phyloP scores from a whole-genome alignment of 2,888 invertebrate genomes.

The Thalpophila matura region DNA sequence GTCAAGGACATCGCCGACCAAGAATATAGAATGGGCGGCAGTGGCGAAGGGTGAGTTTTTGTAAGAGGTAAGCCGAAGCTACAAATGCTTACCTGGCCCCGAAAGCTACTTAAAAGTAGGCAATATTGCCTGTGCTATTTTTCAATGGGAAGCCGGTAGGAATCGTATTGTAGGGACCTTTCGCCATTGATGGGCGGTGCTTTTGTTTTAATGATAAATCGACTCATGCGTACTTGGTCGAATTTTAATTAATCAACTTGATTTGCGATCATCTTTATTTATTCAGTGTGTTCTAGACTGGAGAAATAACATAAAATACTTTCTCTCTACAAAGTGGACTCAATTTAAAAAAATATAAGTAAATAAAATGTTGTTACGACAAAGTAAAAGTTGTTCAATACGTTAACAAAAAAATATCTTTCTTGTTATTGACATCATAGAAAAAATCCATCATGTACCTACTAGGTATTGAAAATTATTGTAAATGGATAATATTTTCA shows the following conservation, averaged over 20 bases:
- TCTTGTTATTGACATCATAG: constrained; percentile 4
- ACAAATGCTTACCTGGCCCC: too few species aligned
- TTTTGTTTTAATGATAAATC: not conserved
- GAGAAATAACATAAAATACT: constrained; percentile 37
- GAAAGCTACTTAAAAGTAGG: too few species aligned
- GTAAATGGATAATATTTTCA: constrained; percentile 48
- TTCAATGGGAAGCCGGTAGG: too few species aligned
- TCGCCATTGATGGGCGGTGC: too few species aligned
- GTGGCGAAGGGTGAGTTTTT: too few species aligned
- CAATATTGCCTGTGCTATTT: too few species aligned
- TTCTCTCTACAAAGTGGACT: constrained; percentile 28
- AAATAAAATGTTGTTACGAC: constrained; percentile 39
- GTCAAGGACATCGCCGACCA: not conserved
- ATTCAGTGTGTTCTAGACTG: not conserved
- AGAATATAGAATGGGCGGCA: not conserved
- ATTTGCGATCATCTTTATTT: not conserved
- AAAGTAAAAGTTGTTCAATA: constrained; percentile 42
- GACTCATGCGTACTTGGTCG: not conserved
- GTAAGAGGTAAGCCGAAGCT: too few species aligned
- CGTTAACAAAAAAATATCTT: constrained; percentile 17
- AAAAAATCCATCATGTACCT: not conserved
- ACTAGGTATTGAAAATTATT: too few species aligned
- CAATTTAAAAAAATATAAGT: constrained; percentile 23
- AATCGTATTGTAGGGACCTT: too few species aligned
- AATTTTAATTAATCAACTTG: constrained; percentile 1